Conservation (phyloP, 37 sponge, comb jelly and placozoan species). For the Bolinopsis microptera region DNA sequence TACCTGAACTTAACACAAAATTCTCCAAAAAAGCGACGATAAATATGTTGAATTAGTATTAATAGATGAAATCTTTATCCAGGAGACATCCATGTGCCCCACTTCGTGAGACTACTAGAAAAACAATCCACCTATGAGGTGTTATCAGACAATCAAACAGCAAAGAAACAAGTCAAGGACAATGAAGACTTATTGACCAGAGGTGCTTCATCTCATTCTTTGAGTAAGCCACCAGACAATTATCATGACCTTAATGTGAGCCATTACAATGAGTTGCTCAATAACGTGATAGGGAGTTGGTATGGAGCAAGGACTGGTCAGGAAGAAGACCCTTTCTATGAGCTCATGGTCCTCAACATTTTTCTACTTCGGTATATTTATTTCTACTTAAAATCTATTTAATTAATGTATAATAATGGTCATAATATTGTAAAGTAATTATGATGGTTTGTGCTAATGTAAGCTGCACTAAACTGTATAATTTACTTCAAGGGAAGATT, state of each 20-base stretch:
- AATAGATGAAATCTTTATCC: neutral
- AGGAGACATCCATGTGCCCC: neutral
- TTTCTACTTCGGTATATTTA: neutral
- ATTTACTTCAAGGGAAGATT: too few species aligned
- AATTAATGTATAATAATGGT: too few species aligned
- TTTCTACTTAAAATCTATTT: too few species aligned
- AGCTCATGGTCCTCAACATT: neutral
- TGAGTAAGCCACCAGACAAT: neutral
- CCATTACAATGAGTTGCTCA: neutral
- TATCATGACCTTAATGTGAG: neutral
- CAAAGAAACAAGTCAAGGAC: too few species aligned
- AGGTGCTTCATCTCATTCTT: too few species aligned
- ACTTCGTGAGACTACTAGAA: constrained; percentile 2
- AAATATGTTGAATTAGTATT: too few species aligned
- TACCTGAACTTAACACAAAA: too few species aligned
- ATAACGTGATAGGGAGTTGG: neutral
- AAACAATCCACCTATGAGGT: constrained; percentile 5
- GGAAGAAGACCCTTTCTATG: constrained; percentile 8
- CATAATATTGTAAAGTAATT: too few species aligned
- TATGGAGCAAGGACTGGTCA: neutral
- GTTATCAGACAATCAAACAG: neutral
- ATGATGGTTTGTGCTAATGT: too few species aligned
- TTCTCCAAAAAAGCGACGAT: too few species aligned
- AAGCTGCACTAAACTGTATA: too few species aligned
- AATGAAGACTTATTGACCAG: neutral